Evolutionary conservation across 2,888 invertebrate species (phyloP).

Genomic region (Agrotis exclamationis): DNA sequence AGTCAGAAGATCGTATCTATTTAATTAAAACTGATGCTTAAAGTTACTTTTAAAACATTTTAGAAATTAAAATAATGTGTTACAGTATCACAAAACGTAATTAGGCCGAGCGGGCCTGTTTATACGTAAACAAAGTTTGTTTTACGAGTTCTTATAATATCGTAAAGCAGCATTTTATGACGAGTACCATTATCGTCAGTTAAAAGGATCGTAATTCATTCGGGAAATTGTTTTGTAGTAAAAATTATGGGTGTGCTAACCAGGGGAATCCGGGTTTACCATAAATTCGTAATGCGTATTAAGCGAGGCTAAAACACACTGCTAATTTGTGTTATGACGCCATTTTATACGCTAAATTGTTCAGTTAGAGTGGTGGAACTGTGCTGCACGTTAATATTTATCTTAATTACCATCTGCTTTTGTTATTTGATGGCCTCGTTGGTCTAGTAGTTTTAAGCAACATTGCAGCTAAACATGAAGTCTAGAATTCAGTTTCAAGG

Average conservation of each 20-base stretch:
- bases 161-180: conserved; percentile 65
- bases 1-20: conserved; percentile 37
- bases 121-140: conserved; percentile 64
- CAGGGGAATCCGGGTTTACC: conserved; percentile 33
- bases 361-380: conserved; percentile 16
- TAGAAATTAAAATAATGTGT: conserved; percentile 52
- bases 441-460: too few species aligned
- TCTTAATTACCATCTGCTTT: neutral
- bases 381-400: conserved; percentile 10
- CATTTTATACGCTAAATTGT: conserved; percentile 33
- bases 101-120: conserved; percentile 56
- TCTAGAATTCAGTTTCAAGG: too few species aligned
- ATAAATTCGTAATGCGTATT: conserved; percentile 46
- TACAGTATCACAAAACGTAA: conserved; percentile 58
- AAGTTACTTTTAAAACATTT: conserved; percentile 40
- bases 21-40: conserved; percentile 54
- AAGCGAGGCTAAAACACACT: conserved; percentile 33
- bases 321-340: conserved; percentile 43
- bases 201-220: conserved; percentile 63
- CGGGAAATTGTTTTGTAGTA: conserved; percentile 60
- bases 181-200: conserved; percentile 62
- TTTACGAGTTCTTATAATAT: conserved; percentile 64
- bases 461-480: too few species aligned
- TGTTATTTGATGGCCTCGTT: neutral
- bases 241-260: conserved; percentile 50